phyloP scores from a whole-genome alignment of 2,888 invertebrate genomes.

The Phanerotoma sp. region DNA sequence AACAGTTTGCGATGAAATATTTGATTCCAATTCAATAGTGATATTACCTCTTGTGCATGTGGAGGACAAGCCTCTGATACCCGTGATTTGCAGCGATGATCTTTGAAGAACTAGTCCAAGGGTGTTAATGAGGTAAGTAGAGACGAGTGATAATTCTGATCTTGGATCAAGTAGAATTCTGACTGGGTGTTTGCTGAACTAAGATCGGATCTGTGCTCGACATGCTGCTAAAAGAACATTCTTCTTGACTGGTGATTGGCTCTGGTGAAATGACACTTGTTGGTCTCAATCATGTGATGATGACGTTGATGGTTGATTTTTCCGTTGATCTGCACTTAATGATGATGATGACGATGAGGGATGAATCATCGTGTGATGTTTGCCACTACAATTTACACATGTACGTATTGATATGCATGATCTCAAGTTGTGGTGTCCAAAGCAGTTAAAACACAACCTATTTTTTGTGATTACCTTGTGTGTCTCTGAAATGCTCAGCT shows the following conservation, averaged over 20 bases:
- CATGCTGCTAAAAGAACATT: too few species aligned
- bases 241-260: too few species aligned
- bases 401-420: background rate
- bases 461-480: too few species aligned
- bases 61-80: slow-evolving; percentile 16
- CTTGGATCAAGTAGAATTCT: too few species aligned
- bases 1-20: background rate
- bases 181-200: slow-evolving; percentile 6
- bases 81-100: too few species aligned
- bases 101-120: too few species aligned
- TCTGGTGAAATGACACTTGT: too few species aligned
- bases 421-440: slow-evolving; percentile 9
- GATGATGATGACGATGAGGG: background rate
- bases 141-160: too few species aligned
- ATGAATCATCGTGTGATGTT: slow-evolving; percentile 21
- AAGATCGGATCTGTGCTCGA: background rate
- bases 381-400: background rate
- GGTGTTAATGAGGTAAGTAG: slow-evolving; percentile 9
- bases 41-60: slow-evolving; percentile 13
- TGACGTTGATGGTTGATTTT: slow-evolving; percentile 24
- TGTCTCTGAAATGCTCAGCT: background rate
- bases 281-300: too few species aligned
- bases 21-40: slow-evolving; percentile 2
- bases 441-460: slow-evolving; percentile 23
- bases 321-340: slow-evolving; percentile 27